Percentiles rank a stretch among this genome's conserved stretches.
Evolutionary conservation across 2,797 vertebrate genomes (phyloP).

Genomic region (Loriculus beryllinus): DNA sequence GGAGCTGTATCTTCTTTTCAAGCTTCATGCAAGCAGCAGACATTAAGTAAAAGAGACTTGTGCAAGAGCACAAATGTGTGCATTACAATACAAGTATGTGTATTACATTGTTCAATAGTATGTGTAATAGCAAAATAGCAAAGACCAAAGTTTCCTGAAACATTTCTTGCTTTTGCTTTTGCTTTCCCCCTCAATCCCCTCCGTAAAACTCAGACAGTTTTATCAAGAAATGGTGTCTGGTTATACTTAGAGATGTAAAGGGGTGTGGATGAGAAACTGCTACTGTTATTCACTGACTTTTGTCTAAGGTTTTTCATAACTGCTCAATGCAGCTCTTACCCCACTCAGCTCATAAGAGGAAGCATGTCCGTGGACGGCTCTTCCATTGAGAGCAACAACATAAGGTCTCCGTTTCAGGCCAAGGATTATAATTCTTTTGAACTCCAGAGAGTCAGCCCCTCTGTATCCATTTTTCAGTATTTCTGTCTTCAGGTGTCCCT

Average conservation of each 20-base stretch:
- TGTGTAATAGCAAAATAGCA: neutral
- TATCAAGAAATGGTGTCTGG: neutral
- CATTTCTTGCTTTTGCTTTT: neutral
- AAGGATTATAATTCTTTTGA: conserved; percentile 44
- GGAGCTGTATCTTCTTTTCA: neutral
- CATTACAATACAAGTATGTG: neutral
- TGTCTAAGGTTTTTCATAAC: neutral
- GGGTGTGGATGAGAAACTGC: neutral
- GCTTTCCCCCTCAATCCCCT: accelerated
- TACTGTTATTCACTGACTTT: neutral
- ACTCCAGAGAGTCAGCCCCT: conserved; percentile 25
- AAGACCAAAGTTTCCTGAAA: neutral
- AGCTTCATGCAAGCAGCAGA: neutral
- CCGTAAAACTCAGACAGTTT: neutral
- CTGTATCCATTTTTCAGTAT: conserved; percentile 55
- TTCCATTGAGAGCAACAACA: conserved; percentile 42
- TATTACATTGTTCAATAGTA: neutral
- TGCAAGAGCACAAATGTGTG: neutral
- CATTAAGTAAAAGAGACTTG: neutral
- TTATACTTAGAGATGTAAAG: neutral
- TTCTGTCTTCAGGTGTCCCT: conserved; percentile 49
- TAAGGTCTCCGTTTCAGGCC: conserved; percentile 49
- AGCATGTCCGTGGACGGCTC: neutral
- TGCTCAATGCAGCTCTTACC: conserved; percentile 23
- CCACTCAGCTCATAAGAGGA: conserved; percentile 7